phyloP scores from a whole-genome alignment of 1,140 invertebrate species.

The Drosophila triauraria region DNA sequence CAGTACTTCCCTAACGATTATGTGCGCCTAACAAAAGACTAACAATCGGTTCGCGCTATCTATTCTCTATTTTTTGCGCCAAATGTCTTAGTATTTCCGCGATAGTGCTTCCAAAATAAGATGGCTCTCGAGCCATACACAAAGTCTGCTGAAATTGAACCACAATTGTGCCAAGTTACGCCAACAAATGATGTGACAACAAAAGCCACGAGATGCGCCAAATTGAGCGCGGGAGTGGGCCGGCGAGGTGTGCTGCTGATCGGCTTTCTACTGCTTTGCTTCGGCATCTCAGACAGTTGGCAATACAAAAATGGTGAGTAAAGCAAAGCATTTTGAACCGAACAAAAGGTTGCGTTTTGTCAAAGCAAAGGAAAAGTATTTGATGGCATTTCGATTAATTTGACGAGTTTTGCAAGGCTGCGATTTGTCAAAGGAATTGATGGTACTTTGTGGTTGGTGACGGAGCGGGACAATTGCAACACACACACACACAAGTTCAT shows the following conservation, averaged over 20 bases:
- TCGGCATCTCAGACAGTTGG: constrained; percentile 59
- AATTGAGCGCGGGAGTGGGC: constrained; percentile 9
- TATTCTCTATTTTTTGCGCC: constrained; percentile 26
- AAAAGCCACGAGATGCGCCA: constrained; percentile 40
- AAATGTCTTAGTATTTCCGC: constrained; percentile 62
- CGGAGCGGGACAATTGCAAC: constrained; percentile 2
- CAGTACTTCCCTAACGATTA: constrained; percentile 36
- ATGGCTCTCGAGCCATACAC: constrained; percentile 69
- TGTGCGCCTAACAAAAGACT: constrained; percentile 49
- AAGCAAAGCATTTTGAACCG: not conserved
- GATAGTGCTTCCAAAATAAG: constrained; percentile 56
- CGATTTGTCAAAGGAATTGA: constrained; percentile 23
- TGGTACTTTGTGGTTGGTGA: constrained; percentile 10
- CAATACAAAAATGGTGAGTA: constrained; percentile 75
- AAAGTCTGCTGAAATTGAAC: constrained; percentile 63
- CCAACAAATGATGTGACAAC: constrained; percentile 37
- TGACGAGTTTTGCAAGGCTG: constrained; percentile 12
- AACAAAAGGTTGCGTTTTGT: constrained; percentile 13
- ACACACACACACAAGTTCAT: constrained; percentile 43
- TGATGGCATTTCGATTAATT: constrained; percentile 54
- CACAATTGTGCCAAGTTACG: constrained; percentile 63
- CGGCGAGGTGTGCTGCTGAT: constrained; percentile 41
- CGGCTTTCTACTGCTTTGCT: constrained; percentile 57
- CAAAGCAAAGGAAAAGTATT: constrained; percentile 40
- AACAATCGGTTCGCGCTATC: constrained; percentile 28